phyloP scores from a whole-genome alignment of 2,113 vertebrate genomes.

The Orcinus orca region DNA sequence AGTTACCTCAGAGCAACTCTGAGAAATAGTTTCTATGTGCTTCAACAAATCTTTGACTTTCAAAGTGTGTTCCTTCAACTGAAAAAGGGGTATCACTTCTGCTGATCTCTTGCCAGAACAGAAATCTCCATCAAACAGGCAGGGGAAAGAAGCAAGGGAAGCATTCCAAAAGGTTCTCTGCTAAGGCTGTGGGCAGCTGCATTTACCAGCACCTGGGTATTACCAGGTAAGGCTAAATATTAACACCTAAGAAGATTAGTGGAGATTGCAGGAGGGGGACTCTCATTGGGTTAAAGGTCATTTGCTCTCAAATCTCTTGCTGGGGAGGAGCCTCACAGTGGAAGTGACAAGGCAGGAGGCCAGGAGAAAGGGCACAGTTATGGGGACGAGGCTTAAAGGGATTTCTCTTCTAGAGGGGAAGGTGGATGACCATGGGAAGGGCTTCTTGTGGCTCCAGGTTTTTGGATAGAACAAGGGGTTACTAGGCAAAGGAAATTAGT shows the following conservation, averaged over 20 bases:
- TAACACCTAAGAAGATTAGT: constrained; percentile 60
- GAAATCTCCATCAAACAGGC: background rate
- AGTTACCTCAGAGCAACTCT: background rate
- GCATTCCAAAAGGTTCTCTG: background rate
- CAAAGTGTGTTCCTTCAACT: background rate
- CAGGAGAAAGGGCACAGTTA: background rate
- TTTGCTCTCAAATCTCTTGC: constrained; percentile 1
- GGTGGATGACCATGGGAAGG: background rate
- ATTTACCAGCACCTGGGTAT: background rate
- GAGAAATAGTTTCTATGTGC: background rate
- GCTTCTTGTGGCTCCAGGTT: background rate
- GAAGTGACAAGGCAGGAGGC: background rate
- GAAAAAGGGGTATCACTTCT: background rate
- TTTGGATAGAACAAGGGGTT: background rate
- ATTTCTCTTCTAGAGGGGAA: background rate
- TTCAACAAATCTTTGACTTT: background rate
- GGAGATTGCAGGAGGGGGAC: background rate
- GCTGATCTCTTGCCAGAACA: background rate
- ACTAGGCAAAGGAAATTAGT: background rate
- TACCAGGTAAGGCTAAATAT: constrained; percentile 51
- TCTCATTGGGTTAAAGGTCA: constrained; percentile 47
- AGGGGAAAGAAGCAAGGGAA: background rate
- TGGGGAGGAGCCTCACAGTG: background rate
- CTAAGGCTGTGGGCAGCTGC: background rate
- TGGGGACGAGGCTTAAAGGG: background rate